These are phyloP conservation scores for Lycocerus yunnanus DNA, from an alignment of 2,888 invertebrate species.

Conservation along the genomic window DNA sequence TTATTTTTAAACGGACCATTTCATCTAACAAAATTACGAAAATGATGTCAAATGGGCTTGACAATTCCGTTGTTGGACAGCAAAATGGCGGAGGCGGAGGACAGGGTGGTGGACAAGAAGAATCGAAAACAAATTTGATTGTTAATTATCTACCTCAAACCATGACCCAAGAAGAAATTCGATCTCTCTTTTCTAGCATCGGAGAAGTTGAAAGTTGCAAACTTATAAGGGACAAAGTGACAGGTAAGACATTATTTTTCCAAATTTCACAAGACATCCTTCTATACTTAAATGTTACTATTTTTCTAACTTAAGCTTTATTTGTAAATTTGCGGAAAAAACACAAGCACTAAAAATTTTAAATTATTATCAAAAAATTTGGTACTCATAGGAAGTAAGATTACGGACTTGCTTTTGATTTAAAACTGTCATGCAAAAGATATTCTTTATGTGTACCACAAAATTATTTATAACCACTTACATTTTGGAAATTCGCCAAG, in stretches of 20 bases:
- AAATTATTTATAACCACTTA: not conserved
- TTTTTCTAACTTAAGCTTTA: not conserved
- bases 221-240: conserved; percentile 97
- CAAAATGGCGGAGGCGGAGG: conserved; percentile 77
- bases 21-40: conserved; percentile 33
- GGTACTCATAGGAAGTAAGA: not conserved
- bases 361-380: not conserved
- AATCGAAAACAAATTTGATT: conserved; percentile 97
- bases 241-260: conserved; percentile 65
- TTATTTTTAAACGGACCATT: conserved; percentile 27
- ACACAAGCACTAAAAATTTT: not conserved
- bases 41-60: conserved; percentile 85
- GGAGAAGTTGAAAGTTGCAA: conserved; percentile 99
- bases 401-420: not conserved
- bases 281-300: not conserved
- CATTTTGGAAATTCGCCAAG: not conserved
- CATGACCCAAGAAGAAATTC: conserved; percentile 99
- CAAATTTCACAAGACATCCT: not conserved
- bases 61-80: conserved; percentile 77
- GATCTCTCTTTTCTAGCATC: conserved; percentile 96
- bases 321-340: conserved; percentile 2
- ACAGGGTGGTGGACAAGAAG: conserved; percentile 72
- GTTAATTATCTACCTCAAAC: conserved; percentile 99
- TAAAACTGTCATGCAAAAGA: not conserved
- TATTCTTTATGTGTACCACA: not conserved